Percentiles rank a stretch among this genome's conserved stretches.
These are phyloP conservation scores for Acanthococcus lagerstroemiae DNA, from an alignment of 2,888 invertebrate species.

Conservation along the genomic window DNA sequence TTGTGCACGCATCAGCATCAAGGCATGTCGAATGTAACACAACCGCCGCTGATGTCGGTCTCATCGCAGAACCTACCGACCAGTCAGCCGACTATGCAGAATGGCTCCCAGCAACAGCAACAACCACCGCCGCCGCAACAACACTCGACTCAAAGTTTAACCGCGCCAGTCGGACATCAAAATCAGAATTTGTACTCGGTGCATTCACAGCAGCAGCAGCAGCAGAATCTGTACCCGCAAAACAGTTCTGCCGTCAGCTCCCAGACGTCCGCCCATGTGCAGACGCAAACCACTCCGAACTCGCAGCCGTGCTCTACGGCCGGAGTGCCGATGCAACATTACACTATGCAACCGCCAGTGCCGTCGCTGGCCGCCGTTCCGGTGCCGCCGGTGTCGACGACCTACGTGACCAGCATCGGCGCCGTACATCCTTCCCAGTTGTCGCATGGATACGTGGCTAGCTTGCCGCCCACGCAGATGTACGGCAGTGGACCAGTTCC, in stretches of 20 bases:
- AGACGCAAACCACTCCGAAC: constrained; percentile 16
- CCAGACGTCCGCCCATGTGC: not conserved
- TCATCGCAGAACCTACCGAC: constrained; percentile 7
- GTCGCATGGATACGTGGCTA: not conserved
- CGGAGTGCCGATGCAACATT: constrained; percentile 11
- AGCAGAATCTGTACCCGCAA: constrained; percentile 2
- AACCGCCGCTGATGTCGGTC: not conserved
- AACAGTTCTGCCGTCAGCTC: not conserved
- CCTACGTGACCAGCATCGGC: constrained; percentile 3
- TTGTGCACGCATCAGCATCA: constrained; percentile 11
- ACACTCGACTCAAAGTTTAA: not conserved
- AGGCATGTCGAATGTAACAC: not conserved
- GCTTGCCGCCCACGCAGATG: not conserved
- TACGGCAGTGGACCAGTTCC: not conserved
- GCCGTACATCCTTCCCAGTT: not conserved
- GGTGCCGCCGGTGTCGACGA: not conserved
- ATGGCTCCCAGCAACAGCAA: no score
- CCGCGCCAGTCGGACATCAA: not conserved
- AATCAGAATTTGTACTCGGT: not conserved
- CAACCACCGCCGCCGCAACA: no score
- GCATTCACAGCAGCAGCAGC: not conserved
- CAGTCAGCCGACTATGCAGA: not conserved
- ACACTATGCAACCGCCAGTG: not conserved
- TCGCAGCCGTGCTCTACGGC: constrained; percentile 5
- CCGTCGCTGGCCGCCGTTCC: not conserved